Evolutionary conservation across 2,888 invertebrate species (phyloP), one percentile per base, ranked within the genome.

Genomic region (Hemicrepidius hirtus): DNA sequence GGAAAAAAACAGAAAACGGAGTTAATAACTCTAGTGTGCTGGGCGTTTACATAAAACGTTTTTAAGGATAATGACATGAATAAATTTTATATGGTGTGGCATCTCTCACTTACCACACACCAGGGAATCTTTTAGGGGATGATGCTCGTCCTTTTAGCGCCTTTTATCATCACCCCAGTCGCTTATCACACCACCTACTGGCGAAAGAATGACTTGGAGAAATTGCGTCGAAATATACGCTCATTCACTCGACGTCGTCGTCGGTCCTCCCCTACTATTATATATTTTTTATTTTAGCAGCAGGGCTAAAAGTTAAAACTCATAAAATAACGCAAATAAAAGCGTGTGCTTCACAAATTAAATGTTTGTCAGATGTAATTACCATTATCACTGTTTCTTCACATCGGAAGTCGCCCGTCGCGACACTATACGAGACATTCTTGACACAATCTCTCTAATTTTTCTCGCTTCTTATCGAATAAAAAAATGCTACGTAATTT

Each of bases 81-180:
- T 68, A 69, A 68, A 74, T 70, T 64, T 63, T 50, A 32, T 44
- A 67, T 46, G 55, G 68, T 50, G 64, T 68, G 67, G 62, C 65
- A 57, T 67, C 55, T 63, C 62, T 65, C 76, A 73, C 76, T 76
- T 72, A 71, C 46, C 62, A 59, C 74, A 71, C 78, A 70, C 76
- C 78, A 79, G 76, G 80, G 79, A 77, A 78, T 79, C 81, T 78
- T 79, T 81, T 79, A 79, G 80, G 79, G 80, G 74, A 78, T 76
- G 79, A 73, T 68, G 80, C 80, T 80, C 78, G 81, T 82, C 82
- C 81, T 81, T 83, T 83, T 82, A 80, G 78, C 78, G 80, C 79
- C 76, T 80, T 80, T 83, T 83, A 84, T 84, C 82, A 80, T 80
- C 82, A 80, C 82, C 78, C 81, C 77, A 78, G 79, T 78, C 80